phyloP scores from a whole-genome alignment of 1,140 invertebrate species.

The Paracyclopina nana region DNA sequence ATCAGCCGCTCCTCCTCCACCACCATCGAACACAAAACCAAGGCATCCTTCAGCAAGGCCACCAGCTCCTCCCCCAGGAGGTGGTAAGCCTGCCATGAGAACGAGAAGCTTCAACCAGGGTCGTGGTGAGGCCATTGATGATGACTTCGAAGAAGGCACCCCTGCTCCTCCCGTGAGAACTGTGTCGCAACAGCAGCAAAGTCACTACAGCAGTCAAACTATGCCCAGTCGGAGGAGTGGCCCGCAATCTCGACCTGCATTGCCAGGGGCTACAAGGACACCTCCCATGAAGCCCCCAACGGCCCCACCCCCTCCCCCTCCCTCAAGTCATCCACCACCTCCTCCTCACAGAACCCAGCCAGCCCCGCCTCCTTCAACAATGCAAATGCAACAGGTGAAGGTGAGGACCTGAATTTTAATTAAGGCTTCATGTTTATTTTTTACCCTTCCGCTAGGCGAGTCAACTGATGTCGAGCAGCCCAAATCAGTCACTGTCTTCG shows the following conservation, averaged over 20 bases:
- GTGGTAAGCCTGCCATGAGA: not conserved
- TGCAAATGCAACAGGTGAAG: not conserved
- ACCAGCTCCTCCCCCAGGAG: not conserved
- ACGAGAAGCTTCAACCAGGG: not conserved
- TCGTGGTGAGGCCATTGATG: no score
- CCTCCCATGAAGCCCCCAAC: slow-evolving; percentile 1
- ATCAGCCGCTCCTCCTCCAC: not conserved
- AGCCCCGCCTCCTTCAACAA: not conserved
- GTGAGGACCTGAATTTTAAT: not conserved
- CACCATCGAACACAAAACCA: not conserved
- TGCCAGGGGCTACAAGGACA: not conserved
- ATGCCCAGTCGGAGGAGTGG: no score
- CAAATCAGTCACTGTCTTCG: no score
- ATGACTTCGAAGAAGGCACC: no score
- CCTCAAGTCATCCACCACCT: not conserved
- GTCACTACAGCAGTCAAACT: no score
- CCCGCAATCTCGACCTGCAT: not conserved
- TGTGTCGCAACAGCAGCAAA: no score
- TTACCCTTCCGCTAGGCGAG: not conserved
- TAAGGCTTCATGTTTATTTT: not conserved
- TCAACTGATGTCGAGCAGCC: not conserved
- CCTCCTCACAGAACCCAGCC: no score
- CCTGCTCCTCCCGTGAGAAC: not conserved
- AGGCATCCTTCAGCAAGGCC: not conserved
- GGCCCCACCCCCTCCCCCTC: not conserved